Evolutionary conservation across 1,140 invertebrate species (phyloP), one percentile per base, ranked within the genome.

Genomic region (Drosophila auraria): DNA sequence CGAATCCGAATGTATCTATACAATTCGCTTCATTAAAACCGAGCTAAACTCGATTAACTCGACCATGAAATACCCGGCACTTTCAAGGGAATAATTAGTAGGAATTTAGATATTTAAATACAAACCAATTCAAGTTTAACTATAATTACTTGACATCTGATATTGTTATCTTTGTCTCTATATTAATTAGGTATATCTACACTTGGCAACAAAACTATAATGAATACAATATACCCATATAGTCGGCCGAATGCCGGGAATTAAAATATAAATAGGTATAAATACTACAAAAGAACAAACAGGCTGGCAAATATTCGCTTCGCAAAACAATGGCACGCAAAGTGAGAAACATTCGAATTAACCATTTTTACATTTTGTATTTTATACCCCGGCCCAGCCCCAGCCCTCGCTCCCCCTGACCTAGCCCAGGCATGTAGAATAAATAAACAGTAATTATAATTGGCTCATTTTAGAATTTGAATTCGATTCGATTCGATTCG

Each of bases 401-500:
- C 15, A 1, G 8, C 40, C 27, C 5, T 23, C 14, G 17, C 7
- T n/a, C 36, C 30, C 9, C 20, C 17, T 30, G 44, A 40, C 47
- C 47, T 40, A 40, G 33, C 38, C 51, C 65, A 56, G 27, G 27
- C 66, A 47, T 38, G 33, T 36, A 7, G 69, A 72, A 76, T 82
- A 86, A 86, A 83, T 80, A 86, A 87, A 87, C 80, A 86, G 78
- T 87, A 79, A 86, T 78, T 78, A 78, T 78, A 78, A 70, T 86
- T 82, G 83, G 75, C 66, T 66, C 53, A 51, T 73, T 82, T 86
- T 80, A 69, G 54, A 50, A 73, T 71, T 69, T 75, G 65, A 86
- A 65, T 79, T 86, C 70, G 68, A 78, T 66, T 30, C 27, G 68
- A 78, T 66, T 30, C 27, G 27, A 30, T 30, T 65, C 60, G 72